phyloP scores from a whole-genome alignment of 2,797 vertebrate species.

The Rhynchotus rufescens region DNA sequence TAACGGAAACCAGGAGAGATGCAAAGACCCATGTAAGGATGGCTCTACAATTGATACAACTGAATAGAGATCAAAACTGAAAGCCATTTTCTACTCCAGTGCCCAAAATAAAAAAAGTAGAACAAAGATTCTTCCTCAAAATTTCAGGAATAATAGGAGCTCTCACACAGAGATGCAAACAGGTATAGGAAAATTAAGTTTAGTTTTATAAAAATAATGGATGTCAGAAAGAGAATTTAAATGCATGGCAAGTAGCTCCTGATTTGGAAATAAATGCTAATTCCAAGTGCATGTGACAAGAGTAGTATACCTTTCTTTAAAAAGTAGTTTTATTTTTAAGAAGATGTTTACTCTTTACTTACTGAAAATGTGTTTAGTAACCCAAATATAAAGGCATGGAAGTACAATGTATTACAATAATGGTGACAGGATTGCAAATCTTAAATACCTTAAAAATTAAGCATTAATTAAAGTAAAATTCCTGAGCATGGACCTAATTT shows the following conservation, averaged over 20 bases:
- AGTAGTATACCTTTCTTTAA: not conserved
- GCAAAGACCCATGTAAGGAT: slow-evolving; percentile 34
- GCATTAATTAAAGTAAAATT: not conserved
- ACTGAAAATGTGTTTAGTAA: not conserved
- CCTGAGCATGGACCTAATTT: not conserved
- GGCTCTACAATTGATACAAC: slow-evolving; percentile 11
- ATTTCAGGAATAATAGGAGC: not conserved
- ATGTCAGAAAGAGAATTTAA: not conserved
- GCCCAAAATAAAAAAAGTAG: slow-evolving; percentile 33
- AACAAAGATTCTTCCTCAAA: slow-evolving; percentile 32
- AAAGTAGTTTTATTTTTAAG: not conserved
- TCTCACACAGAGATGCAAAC: slow-evolving; percentile 6
- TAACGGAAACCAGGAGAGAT: not conserved
- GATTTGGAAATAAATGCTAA: not conserved
- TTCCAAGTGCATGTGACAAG: not conserved
- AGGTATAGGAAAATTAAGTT: not conserved
- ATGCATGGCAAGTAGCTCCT: not conserved
- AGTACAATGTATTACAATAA: not conserved
- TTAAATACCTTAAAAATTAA: not conserved
- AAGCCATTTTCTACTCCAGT: slow-evolving; percentile 61
- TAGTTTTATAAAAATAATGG: slow-evolving; percentile 1
- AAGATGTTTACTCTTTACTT: not conserved
- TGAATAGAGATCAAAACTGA: slow-evolving; percentile 49
- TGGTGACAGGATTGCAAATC: not conserved
- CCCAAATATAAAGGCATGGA: not conserved